phyloP scores from a whole-genome alignment of 2,888 invertebrate species.

The Platycheirus albimanus region DNA sequence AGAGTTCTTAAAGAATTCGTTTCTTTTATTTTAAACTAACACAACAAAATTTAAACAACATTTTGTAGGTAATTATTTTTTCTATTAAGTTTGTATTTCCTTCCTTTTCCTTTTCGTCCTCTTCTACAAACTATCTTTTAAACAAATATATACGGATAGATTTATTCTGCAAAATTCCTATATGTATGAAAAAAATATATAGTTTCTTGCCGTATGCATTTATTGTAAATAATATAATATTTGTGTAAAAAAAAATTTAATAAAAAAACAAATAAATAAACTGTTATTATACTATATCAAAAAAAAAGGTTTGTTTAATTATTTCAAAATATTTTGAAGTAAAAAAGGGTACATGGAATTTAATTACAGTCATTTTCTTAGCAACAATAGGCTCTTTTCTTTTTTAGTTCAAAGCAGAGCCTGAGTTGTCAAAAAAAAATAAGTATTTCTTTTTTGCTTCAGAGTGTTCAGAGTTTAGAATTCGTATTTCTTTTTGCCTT shows the following conservation, averaged over 20 bases:
- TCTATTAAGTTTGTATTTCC: neutral
- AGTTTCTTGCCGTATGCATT: constrained; percentile 57
- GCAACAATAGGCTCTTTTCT: too few species aligned
- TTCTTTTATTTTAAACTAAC: neutral
- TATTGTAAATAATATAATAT: constrained; percentile 60
- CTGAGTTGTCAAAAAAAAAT: too few species aligned
- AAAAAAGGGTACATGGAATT: too few species aligned
- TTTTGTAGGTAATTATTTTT: neutral
- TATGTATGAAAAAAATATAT: neutral
- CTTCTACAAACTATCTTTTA: neutral
- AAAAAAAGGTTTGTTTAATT: constrained; percentile 18
- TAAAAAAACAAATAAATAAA: constrained; percentile 53
- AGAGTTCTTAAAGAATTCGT: neutral
- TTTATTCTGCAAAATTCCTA: neutral
- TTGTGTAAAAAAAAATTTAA: constrained; percentile 8
- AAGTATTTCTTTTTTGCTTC: too few species aligned
- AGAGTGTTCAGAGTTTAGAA: too few species aligned
- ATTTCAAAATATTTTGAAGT: too few species aligned
- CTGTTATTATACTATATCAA: constrained; percentile 32
- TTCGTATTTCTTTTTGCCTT: too few species aligned
- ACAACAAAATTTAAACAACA: neutral
- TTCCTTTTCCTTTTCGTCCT: neutral
- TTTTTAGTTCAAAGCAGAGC: too few species aligned
- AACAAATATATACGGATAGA: neutral
- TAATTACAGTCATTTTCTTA: too few species aligned